phyloP scores from a whole-genome alignment of 2,888 invertebrate genomes.

The Eristalinus aeneus region DNA sequence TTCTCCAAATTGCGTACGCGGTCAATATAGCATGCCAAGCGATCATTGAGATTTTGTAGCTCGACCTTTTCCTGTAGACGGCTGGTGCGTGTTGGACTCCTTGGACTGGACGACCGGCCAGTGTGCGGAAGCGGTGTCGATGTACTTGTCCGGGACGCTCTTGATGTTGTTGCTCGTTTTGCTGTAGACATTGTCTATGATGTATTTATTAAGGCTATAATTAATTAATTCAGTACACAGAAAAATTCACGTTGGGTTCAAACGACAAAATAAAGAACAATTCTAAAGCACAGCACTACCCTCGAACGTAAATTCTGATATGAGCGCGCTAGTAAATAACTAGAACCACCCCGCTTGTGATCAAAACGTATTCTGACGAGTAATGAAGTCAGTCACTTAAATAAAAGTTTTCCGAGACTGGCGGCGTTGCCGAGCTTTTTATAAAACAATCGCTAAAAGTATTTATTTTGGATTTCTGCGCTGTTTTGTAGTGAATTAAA shows the following conservation, averaged over 20 bases:
- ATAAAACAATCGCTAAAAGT: too few relatives aligned
- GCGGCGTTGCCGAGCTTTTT: not conserved
- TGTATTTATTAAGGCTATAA: not conserved
- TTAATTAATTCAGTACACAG: not conserved
- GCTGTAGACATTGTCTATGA: slow-evolving; percentile 31
- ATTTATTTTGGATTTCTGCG: too few relatives aligned
- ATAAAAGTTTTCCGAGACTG: slow-evolving; percentile 14
- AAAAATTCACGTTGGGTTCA: not conserved
- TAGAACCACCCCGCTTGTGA: slow-evolving; percentile 42
- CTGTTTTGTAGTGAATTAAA: too few relatives aligned
- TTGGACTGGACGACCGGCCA: slow-evolving; percentile 82
- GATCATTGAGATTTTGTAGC: slow-evolving; percentile 96
- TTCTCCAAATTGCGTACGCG: slow-evolving; percentile 94
- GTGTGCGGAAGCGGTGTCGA: slow-evolving; percentile 74
- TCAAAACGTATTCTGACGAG: slow-evolving; percentile 44
- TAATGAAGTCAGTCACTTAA: slow-evolving; percentile 3
- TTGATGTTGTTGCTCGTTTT: slow-evolving; percentile 77
- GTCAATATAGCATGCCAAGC: slow-evolving; percentile 97
- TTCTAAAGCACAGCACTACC: not conserved
- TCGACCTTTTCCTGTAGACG: slow-evolving; percentile 97
- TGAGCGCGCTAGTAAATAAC: not conserved
- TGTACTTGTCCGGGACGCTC: slow-evolving; percentile 77
- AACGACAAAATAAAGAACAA: not conserved
- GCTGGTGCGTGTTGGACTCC: slow-evolving; percentile 93
- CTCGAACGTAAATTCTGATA: not conserved